Evolutionary conservation across 2,113 vertebrate genomes (phyloP), one percentile per base, ranked within the genome.

Genomic region (Caranx melampygus): DNA sequence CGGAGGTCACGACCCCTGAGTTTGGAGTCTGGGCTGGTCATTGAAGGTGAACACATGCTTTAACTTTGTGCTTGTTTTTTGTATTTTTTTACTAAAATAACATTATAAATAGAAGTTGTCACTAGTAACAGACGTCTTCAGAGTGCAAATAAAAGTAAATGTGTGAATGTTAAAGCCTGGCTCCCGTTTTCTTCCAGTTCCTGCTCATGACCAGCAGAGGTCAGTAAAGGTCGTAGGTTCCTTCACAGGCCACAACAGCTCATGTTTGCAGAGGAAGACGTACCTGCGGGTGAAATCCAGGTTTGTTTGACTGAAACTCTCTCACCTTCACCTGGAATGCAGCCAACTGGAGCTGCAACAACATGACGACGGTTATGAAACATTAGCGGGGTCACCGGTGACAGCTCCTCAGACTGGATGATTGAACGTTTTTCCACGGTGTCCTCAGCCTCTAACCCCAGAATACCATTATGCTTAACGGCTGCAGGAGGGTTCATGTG

Each of bases 131-230:
- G 16, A 47, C 5, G 45, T 47, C 26, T 26, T 26, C 26, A 26
- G 26, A 26, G 26, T 1, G 1, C 26, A 26, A 26, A 26, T 26
- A 26, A 26, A 26, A 26, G 26, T 47, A 15, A 1, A 14, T 15
- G 14, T 47, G 45, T 47, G 8, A 37, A 4, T 60, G 5, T 47
- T 5, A 3, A 16, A 9, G 6, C 20, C 34, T 54, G 33, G 13
- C 3, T 37, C 26, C 26, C 5, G 1, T 8, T 26, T 0, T 4
- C 0, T 0, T 79, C 61, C 67, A 82, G 33, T 69, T 67, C 31
- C 12, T 2, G 1, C 2, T 60, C 4, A 14, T 67, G 16, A 60
- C 82, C 88, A 60, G 15, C 20, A 87, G 88, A 78, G 64, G 73
- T 69, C 79, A 63, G 2, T 26, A 52, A 7, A 84, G 35, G 49